phyloP scores from a whole-genome alignment of 1,140 invertebrate species.

The Drosophila nigromelanica region DNA sequence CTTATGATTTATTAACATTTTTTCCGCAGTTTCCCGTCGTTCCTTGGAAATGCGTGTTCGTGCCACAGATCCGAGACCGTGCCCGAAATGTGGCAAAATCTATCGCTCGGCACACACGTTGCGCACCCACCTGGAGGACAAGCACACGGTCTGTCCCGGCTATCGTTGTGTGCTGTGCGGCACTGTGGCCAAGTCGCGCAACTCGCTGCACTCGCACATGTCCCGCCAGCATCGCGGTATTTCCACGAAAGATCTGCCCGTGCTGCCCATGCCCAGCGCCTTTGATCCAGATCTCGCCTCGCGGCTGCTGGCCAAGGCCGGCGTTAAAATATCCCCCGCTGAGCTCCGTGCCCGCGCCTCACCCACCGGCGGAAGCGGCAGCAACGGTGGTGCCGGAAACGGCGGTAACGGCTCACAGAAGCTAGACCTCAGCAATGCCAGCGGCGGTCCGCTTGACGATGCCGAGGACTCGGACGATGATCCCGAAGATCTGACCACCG shows the following conservation, averaged over 20 bases:
- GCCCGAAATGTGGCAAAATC: slow-evolving; percentile 96
- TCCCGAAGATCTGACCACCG: slow-evolving; percentile 91
- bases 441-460: slow-evolving; percentile 85
- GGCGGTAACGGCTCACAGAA: slow-evolving; percentile 90
- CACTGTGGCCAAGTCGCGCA: slow-evolving; percentile 95
- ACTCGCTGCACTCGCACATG: slow-evolving; percentile 96
- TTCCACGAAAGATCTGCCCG: slow-evolving; percentile 95
- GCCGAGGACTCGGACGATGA: slow-evolving; percentile 86
- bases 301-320: slow-evolving; percentile 92
- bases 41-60: slow-evolving; percentile 93
- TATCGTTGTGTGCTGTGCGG: slow-evolving; percentile 95
- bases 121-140: slow-evolving; percentile 95
- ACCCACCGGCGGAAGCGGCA: slow-evolving; percentile 89
- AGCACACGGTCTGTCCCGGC: slow-evolving; percentile 95
- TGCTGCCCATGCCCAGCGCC: slow-evolving; percentile 94
- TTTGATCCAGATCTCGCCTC: slow-evolving; percentile 94
- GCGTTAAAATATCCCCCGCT: slow-evolving; percentile 93
- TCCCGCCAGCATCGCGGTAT: slow-evolving; percentile 95
- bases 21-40: slow-evolving; percentile 87
- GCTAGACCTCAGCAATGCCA: slow-evolving; percentile 86
- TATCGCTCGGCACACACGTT: slow-evolving; percentile 95
- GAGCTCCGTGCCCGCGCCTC: slow-evolving; percentile 92
- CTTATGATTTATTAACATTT: not conserved
- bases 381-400: slow-evolving; percentile 86
- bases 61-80: slow-evolving; percentile 95